phyloP scores from a whole-genome alignment of 2,113 vertebrate genomes.

The Trachemys scripta region DNA sequence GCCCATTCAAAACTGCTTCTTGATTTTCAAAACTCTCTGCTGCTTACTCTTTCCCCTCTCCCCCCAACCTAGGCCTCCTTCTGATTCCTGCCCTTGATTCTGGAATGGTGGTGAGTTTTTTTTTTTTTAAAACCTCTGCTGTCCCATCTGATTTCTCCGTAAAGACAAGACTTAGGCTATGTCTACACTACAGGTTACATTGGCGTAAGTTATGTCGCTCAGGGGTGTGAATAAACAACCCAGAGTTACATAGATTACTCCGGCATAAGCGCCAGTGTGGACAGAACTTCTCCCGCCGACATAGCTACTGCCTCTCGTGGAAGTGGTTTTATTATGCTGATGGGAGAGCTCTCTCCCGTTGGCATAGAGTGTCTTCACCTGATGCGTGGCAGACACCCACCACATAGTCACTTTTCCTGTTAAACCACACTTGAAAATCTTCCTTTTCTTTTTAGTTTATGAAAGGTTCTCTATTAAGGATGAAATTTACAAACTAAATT shows the following conservation, averaged over 20 bases:
- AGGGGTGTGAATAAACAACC: too few species aligned
- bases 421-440: neutral
- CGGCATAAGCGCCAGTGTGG: too few species aligned
- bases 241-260: too few species aligned
- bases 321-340: too few species aligned
- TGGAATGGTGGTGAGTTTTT: neutral
- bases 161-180: neutral
- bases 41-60: neutral
- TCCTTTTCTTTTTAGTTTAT: neutral
- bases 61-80: neutral
- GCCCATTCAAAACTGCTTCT: neutral
- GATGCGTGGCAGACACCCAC: too few species aligned
- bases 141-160: neutral
- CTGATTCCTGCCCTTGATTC: neutral
- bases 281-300: neutral
- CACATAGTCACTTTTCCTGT: neutral
- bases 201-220: too few species aligned
- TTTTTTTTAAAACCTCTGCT: neutral
- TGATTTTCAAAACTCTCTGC: neutral
- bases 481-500: neutral
- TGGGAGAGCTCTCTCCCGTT: too few species aligned
- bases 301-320: neutral
- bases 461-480: neutral
- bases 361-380: too few species aligned
- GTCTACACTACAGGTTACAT: too few species aligned